Base-by-base conservation (phyloP, 2,888 invertebrate genomes). In the Ptilodon capucinus region DNA sequence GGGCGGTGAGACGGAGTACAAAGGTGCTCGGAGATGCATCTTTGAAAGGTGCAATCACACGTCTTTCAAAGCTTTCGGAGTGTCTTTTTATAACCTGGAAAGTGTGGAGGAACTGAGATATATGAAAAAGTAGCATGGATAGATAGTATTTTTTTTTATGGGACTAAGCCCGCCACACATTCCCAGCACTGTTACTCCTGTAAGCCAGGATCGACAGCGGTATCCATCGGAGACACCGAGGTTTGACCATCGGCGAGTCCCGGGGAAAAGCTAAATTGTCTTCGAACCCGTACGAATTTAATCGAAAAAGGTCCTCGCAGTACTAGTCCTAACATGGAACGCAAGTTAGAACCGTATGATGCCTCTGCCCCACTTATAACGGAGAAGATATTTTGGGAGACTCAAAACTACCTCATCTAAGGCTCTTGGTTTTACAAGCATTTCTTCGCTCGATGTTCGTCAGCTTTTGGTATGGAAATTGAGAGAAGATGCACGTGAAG, bases 31-130 rank as follows among this genome's bases (percentile, higher is more conserved):
- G 39, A 48, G 51, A 54, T 64, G 62, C 64, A 68, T 64, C 75
- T 73, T 75, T 72, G 70, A 82, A 81, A 76, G 77, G 75, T 77
- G 75, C 85, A 85, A 84, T 85, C 84, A 82, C 78, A 79, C 71
- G 78, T 74, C 64, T 73, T 78, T 79, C 72, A 78, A 70, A 74
- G 76, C 68, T 58, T 68, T 70, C 66, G 71, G 74, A 77, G 75
- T 76, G 74, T 74, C 74, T 77, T 84, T 76, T 81, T 79, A 71
- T 69, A 70, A 67, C 62, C 57, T 55, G 43, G 55, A 57, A 62
- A 58, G 49, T 54, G 45, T 46, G 53, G 46, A 51, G 48, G 16
- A n/a, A 41, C 39, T 17, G 7, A 1, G 44, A 51, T 56, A 41
- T 49, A 42, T 34, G 9, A 30, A 42, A 28, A n/a, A n/a, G 25